Base-by-base conservation (phyloP, 2,888 invertebrate genomes). In the Drosophila recens region DNA sequence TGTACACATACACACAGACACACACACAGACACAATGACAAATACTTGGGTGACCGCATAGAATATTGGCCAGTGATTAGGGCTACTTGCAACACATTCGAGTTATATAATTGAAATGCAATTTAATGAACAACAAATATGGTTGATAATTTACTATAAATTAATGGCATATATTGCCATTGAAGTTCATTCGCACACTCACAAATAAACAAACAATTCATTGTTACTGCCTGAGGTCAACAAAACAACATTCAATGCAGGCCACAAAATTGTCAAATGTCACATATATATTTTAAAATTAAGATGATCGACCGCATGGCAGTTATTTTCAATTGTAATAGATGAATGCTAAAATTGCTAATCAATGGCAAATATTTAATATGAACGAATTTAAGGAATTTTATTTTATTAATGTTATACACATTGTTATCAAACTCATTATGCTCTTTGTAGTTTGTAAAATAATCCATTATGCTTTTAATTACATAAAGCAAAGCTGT, bases 81-180 rank as follows among this genome's bases (percentile, higher is more conserved):
- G 81, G 66, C 74, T 70, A 86, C 88, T 86, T 69, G 80, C 71
- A 63, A 45, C 62, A 42, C 46, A 67, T 62, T 38, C 40, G 49
- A 67, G 52, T 73, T 64, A 65, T 69, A 79, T 69, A 84, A 86
- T 84, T 79, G 79, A 81, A 89, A 84, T 89, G 70, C 79, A 87
- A 85, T 85, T 85, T 85, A 85, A 85, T 85, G 77, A 85, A 85
- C 82, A 89, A 72, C 89, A 87, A 81, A 85, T 89, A 69, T 71
- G 72, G 46, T 66, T 67, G 79, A 87, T 87, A 84, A 89, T 87
- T 81, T 46, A 77, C 67, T 76, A 61, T 58, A 77, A 84, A 89
- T 87, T 87, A 89, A 81, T 76, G 65, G 58, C 80, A 56, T 57
- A 73, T 23, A 23, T 78, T 61, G 72, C n/a, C 59, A 71, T 46